Evolutionary conservation across 2,888 invertebrate genomes (phyloP).

Genomic region (Osmoderma eremita): DNA sequence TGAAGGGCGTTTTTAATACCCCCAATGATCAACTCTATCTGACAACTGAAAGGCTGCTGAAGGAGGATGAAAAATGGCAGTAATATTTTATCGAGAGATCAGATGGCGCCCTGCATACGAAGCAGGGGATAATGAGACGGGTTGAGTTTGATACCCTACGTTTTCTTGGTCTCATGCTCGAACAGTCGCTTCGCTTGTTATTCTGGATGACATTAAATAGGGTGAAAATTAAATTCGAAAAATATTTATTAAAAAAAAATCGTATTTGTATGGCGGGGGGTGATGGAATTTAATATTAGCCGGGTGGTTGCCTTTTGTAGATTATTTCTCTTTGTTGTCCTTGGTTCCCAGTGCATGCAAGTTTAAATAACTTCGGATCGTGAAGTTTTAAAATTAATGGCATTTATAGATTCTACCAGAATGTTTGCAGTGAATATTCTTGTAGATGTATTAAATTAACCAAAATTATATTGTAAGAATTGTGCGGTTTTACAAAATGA

Average conservation of each 20-base stretch:
- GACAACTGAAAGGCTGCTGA: constrained; percentile 63
- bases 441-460: too few relatives aligned
- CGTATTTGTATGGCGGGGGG: background rate
- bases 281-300: constrained; percentile 12
- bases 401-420: too few relatives aligned
- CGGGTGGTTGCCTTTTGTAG: too few relatives aligned
- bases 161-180: constrained; percentile 53
- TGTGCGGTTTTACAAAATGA: too few relatives aligned
- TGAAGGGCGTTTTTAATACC: constrained; percentile 59
- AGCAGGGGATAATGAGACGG: constrained; percentile 64
- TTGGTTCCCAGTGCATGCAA: too few relatives aligned
- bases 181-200: constrained; percentile 54
- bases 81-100: constrained; percentile 66
- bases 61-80: constrained; percentile 64
- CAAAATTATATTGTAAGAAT: too few relatives aligned
- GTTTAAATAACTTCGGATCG: too few relatives aligned
- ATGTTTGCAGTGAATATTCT: too few relatives aligned
- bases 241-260: constrained; percentile 37
- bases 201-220: constrained; percentile 44
- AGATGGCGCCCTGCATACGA: constrained; percentile 66
- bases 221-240: constrained; percentile 41
- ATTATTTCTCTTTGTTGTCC: too few relatives aligned
- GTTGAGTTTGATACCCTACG: constrained; percentile 61
- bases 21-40: constrained; percentile 63
- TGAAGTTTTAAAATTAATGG: too few relatives aligned